Evolutionary conservation across 2,888 invertebrate species (phyloP).

Genomic region (Cerastis leucographa): DNA sequence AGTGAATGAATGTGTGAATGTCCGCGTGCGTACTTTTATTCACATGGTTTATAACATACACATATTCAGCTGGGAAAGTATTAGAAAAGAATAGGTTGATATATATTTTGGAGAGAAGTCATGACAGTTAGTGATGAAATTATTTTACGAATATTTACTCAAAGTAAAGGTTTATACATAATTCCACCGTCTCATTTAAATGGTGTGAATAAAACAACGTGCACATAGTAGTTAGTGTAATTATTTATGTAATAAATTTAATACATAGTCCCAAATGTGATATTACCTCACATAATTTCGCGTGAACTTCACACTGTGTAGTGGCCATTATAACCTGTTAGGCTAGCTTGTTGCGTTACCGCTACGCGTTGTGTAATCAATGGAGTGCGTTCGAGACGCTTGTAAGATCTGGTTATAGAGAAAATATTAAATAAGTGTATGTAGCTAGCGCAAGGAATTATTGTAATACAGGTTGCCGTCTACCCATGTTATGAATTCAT

Average conservation of each 20-base stretch:
- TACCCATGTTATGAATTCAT: constrained; percentile 81
- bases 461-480: constrained; percentile 76
- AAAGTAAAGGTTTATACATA: constrained; percentile 50
- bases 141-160: constrained; percentile 65
- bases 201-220: constrained; percentile 70
- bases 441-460: constrained; percentile 74
- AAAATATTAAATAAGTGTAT: constrained; percentile 58
- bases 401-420: constrained; percentile 67
- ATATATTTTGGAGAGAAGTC: constrained; percentile 56
- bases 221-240: constrained; percentile 76
- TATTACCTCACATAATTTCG: constrained; percentile 80
- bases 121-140: constrained; percentile 63
- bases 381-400: constrained; percentile 47
- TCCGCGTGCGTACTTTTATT: constrained; percentile 57
- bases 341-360: constrained; percentile 52
- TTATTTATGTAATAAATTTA: constrained; percentile 78
- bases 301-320: constrained; percentile 62
- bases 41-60: constrained; percentile 54
- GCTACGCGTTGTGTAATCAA: constrained; percentile 42
- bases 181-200: constrained; percentile 54
- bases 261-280: constrained; percentile 80
- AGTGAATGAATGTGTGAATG: constrained; percentile 56
- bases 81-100: constrained; percentile 22
- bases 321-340: constrained; percentile 60
- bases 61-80: constrained; percentile 26